These are phyloP conservation scores for Pterobdella sp. DNA, from an alignment of 2,888 invertebrate genomes.

Conservation along the genomic window DNA sequence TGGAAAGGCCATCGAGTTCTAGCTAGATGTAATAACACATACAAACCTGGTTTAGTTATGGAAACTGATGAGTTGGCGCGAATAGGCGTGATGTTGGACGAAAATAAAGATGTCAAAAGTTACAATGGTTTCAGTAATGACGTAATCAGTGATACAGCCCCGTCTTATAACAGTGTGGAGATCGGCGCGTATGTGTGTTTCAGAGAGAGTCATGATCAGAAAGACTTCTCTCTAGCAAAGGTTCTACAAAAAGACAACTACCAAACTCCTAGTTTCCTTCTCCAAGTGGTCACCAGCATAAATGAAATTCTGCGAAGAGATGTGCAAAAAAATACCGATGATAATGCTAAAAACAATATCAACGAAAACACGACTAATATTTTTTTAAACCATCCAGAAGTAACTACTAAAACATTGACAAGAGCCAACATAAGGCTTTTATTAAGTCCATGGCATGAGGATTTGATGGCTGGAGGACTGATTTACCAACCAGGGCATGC, in stretches of 20 bases:
- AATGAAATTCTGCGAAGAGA: no score
- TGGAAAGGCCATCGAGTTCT: conserved; percentile 87
- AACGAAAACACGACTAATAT: neutral
- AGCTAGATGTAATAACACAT: conserved; percentile 72
- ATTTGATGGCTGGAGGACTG: conserved; percentile 58
- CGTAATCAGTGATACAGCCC: conserved; percentile 86
- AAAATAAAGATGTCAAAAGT: conserved; percentile 54
- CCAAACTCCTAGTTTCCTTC: conserved; percentile 64
- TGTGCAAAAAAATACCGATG: neutral
- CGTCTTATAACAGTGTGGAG: conserved; percentile 66
- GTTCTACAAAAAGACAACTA: conserved; percentile 63
- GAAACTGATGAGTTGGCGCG: conserved; percentile 54
- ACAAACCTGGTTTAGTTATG: conserved; percentile 65
- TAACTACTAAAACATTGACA: conserved; percentile 52
- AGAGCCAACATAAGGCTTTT: conserved; percentile 81
- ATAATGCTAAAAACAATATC: neutral
- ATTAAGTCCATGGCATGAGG: conserved; percentile 93
- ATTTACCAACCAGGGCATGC: no score
- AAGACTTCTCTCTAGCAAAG: conserved; percentile 74
- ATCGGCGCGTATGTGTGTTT: conserved; percentile 72
- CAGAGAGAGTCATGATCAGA: conserved; percentile 55
- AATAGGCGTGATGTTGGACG: conserved; percentile 72
- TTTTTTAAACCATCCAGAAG: neutral
- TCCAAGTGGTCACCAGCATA: conserved; percentile 38
- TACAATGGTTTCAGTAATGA: conserved; percentile 62